phyloP scores from a whole-genome alignment of 2,888 invertebrate species.

The Malthinus flaveolus region DNA sequence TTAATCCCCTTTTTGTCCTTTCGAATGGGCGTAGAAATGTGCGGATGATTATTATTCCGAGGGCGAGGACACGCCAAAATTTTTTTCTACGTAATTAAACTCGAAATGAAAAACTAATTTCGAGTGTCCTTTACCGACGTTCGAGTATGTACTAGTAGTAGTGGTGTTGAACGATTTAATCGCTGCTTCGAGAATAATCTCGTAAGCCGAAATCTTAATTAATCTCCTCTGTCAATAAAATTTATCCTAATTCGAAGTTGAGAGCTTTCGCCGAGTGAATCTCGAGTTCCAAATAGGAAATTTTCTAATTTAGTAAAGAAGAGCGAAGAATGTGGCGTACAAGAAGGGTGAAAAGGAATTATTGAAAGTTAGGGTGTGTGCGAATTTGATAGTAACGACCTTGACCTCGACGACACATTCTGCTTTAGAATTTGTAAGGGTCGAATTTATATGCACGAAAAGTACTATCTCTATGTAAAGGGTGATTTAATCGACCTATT shows the following conservation, averaged over 20 bases:
- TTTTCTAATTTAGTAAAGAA: too few species aligned
- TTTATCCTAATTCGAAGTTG: constrained; percentile 1
- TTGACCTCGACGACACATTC: constrained; percentile 16
- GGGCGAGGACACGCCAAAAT: too few species aligned
- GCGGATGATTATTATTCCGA: too few species aligned
- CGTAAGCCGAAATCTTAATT: neutral
- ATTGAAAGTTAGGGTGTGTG: constrained; percentile 1
- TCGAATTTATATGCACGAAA: constrained; percentile 18
- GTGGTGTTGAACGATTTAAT: neutral
- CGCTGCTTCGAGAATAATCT: neutral
- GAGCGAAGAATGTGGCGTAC: too few species aligned
- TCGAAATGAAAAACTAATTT: too few species aligned
- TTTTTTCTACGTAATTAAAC: too few species aligned
- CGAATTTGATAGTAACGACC: constrained; percentile 12
- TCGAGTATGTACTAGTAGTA: too few species aligned
- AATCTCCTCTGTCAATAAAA: constrained; percentile 1
- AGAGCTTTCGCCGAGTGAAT: neutral
- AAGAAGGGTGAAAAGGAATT: too few species aligned
- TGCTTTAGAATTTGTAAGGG: constrained; percentile 15
- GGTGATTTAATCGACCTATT: neutral
- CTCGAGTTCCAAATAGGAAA: neutral
- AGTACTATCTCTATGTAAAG: constrained; percentile 8
- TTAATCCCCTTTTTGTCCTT: too few species aligned
- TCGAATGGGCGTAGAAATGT: too few species aligned
- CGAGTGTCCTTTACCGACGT: too few species aligned